phyloP scores from a whole-genome alignment of 1,140 invertebrate species.

The Heliconius congener region DNA sequence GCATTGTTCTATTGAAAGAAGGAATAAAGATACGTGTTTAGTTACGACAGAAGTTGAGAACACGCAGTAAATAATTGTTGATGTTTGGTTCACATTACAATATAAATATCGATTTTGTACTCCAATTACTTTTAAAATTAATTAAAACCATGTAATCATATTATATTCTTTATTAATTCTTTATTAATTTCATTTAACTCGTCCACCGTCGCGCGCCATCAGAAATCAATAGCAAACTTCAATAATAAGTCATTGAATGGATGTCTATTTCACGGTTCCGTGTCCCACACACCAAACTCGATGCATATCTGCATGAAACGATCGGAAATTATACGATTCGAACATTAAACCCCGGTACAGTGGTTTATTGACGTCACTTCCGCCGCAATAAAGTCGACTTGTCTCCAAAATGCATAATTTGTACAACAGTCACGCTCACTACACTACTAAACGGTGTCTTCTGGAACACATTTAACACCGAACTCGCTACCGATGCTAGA shows the following conservation, averaged over 20 bases:
- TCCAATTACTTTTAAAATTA: neutral
- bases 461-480: conserved; percentile 78
- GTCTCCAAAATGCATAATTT: conserved; percentile 79
- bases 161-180: too few species aligned
- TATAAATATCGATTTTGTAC: neutral
- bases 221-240: conserved; percentile 3
- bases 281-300: conserved; percentile 52
- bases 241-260: conserved; percentile 29
- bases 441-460: conserved; percentile 78
- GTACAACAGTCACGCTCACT: conserved; percentile 76
- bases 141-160: neutral
- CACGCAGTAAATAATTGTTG: too few species aligned
- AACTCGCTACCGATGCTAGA: conserved; percentile 72
- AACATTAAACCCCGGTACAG: conserved; percentile 72
- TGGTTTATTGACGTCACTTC: conserved; percentile 79
- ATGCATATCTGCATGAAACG: conserved; percentile 60
- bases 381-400: conserved; percentile 77
- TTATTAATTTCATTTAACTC: neutral
- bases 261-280: conserved; percentile 37
- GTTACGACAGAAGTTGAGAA: too few species aligned
- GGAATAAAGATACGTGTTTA: neutral
- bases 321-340: conserved; percentile 71
- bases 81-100: neutral
- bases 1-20: too few species aligned
- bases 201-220: neutral